phyloP scores from a whole-genome alignment of 1,140 invertebrate species.

The Microplitis demolitor region DNA sequence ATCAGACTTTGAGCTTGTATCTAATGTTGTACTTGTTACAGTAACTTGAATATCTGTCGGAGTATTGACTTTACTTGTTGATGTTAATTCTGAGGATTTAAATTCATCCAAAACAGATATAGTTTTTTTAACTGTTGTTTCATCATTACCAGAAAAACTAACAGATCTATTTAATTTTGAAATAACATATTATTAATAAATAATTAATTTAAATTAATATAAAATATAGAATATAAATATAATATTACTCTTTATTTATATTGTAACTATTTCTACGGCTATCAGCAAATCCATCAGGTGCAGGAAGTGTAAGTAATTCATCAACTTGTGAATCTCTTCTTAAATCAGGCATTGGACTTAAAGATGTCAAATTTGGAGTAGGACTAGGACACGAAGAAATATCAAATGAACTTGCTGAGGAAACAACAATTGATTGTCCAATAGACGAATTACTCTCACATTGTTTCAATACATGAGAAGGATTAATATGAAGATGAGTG shows the following conservation, averaged over 20 bases:
- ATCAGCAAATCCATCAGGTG: slow-evolving; percentile 77
- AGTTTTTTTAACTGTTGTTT: slow-evolving; percentile 20
- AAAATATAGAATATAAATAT: not conserved
- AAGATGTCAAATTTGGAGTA: slow-evolving; percentile 65
- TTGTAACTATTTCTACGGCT: slow-evolving; percentile 71
- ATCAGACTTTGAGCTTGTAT: slow-evolving; percentile 48
- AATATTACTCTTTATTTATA: slow-evolving; percentile 59
- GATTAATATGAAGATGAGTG: slow-evolving; percentile 28
- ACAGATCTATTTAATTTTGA: not conserved
- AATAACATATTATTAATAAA: not conserved
- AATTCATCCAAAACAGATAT: slow-evolving; percentile 29
- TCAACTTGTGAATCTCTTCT: slow-evolving; percentile 70
- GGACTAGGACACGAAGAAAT: slow-evolving; percentile 68
- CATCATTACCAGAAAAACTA: slow-evolving; percentile 20
- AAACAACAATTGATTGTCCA: slow-evolving; percentile 49
- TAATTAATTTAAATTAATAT: not conserved
- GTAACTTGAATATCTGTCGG: slow-evolving; percentile 48
- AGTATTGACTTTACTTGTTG: slow-evolving; percentile 36
- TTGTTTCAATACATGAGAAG: slow-evolving; percentile 16
- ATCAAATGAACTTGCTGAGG: slow-evolving; percentile 58
- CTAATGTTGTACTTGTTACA: slow-evolving; percentile 47
- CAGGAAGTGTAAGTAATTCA: slow-evolving; percentile 67
- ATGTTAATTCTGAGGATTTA: slow-evolving; percentile 34
- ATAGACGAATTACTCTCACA: slow-evolving; percentile 44
- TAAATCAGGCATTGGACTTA: slow-evolving; percentile 72